Evolutionary conservation across 2,113 vertebrate genomes (phyloP).

Genomic region (Sceloporus tristichus): DNA sequence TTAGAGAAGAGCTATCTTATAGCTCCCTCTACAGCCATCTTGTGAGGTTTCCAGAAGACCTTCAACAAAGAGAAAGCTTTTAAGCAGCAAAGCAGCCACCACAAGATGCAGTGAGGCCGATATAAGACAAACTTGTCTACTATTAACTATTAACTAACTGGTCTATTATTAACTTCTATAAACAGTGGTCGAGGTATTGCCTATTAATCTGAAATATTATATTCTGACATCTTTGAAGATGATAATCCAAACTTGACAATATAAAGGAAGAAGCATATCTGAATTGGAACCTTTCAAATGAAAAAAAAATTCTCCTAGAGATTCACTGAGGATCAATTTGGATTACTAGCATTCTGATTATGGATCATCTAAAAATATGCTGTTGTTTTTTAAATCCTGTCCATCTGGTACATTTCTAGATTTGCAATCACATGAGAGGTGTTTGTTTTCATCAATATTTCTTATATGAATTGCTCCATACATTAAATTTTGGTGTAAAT

Average conservation of each 20-base stretch:
- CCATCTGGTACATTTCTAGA: background rate
- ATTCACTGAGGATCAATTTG: background rate
- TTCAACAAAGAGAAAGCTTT: background rate
- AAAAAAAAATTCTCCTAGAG: background rate
- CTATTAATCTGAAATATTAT: background rate
- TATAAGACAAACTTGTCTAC: background rate
- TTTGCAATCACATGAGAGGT: background rate
- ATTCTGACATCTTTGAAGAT: background rate
- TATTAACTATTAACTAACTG: background rate
- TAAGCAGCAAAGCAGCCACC: background rate
- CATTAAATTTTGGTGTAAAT: no score
- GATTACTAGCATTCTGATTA: background rate
- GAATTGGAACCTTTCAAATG: background rate
- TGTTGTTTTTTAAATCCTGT: background rate
- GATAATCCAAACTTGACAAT: background rate
- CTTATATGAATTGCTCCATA: no score
- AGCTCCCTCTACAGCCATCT: constrained; percentile 29
- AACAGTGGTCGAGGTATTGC: background rate
- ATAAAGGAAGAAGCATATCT: background rate
- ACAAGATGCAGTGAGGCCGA: background rate
- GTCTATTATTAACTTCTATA: background rate
- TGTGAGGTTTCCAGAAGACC: background rate
- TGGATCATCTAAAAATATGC: background rate
- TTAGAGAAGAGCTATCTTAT: background rate
- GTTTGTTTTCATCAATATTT: no score